These are phyloP conservation scores for Solenopsis invicta DNA, from an alignment of 1,140 invertebrate species.

Conservation along the genomic window DNA sequence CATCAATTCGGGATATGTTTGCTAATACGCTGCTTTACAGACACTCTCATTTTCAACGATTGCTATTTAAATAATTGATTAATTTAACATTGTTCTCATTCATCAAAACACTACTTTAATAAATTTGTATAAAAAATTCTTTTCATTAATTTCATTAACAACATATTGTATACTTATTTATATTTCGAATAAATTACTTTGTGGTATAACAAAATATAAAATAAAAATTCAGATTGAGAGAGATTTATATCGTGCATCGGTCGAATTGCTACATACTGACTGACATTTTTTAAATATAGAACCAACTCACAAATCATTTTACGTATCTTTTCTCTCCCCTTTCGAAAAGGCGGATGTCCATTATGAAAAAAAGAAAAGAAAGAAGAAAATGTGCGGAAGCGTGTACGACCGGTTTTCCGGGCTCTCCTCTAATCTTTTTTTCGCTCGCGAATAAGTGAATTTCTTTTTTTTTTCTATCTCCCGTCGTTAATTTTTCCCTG, in stretches of 20 bases:
- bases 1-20: slow-evolving; percentile 37
- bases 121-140: not conserved
- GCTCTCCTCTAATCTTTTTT: slow-evolving; percentile 25
- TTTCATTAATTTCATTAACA: not conserved
- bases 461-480: slow-evolving; percentile 50
- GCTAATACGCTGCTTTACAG: slow-evolving; percentile 22
- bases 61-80: slow-evolving; percentile 30
- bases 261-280: not conserved
- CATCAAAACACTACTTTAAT: slow-evolving; percentile 10
- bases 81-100: slow-evolving; percentile 18
- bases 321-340: not conserved
- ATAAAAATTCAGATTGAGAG: not conserved
- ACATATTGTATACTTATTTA: not conserved
- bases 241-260: not conserved
- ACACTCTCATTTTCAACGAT: slow-evolving; percentile 39
- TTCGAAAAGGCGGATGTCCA: not conserved
- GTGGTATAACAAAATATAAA: not conserved
- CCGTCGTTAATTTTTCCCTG: slow-evolving; percentile 41
- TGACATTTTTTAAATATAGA: not conserved
- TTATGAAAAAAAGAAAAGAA: slow-evolving; percentile 5
- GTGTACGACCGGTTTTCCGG: slow-evolving; percentile 22
- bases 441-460: slow-evolving; percentile 40
- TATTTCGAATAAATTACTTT: not conserved
- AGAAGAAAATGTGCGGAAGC: slow-evolving; percentile 5
- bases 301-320: slow-evolving; percentile 38